phyloP scores from a whole-genome alignment of 2,113 vertebrate species.

The Euleptes europaea region DNA sequence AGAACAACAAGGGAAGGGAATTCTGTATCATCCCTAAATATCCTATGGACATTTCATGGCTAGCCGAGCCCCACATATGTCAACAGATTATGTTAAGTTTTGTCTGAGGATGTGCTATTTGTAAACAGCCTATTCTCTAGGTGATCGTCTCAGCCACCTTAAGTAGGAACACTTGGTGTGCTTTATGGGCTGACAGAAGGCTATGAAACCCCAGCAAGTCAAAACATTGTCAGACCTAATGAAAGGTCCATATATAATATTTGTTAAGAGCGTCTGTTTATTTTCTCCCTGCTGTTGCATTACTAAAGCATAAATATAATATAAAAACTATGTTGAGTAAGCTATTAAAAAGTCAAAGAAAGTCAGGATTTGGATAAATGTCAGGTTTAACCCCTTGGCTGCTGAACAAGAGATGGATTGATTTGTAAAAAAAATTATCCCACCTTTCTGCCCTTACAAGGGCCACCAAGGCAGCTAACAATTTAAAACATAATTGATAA shows the following conservation, averaged over 20 bases:
- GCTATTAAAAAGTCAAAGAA: neutral
- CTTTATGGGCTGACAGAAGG: neutral
- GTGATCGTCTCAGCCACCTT: neutral
- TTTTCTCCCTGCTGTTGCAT: constrained; percentile 14
- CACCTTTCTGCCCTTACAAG: too few species aligned
- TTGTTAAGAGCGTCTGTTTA: constrained; percentile 12
- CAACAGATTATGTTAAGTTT: neutral
- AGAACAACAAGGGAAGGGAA: too few species aligned
- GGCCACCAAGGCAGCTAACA: too few species aligned
- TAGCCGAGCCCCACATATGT: neutral
- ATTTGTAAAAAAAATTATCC: too few species aligned
- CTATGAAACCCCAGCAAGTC: constrained; percentile 12
- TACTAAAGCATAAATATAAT: constrained; percentile 14
- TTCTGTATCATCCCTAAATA: too few species aligned
- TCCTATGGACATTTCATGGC: neutral
- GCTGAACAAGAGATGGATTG: too few species aligned
- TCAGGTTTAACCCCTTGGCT: neutral
- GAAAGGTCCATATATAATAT: constrained; percentile 11
- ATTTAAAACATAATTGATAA: too few species aligned
- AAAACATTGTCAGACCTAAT: constrained; percentile 30
- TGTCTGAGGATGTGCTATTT: constrained; percentile 8
- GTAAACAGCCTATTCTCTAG: constrained; percentile 20
- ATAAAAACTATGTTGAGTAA: constrained; percentile 3
- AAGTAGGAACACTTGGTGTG: constrained; percentile 22
- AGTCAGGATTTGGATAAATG: neutral